A percentile compares a stretch with the other conserved stretches of the same genome.
Evolutionary conservation across 2,113 vertebrate species (phyloP).

Genomic region (Crotalus tigris): DNA sequence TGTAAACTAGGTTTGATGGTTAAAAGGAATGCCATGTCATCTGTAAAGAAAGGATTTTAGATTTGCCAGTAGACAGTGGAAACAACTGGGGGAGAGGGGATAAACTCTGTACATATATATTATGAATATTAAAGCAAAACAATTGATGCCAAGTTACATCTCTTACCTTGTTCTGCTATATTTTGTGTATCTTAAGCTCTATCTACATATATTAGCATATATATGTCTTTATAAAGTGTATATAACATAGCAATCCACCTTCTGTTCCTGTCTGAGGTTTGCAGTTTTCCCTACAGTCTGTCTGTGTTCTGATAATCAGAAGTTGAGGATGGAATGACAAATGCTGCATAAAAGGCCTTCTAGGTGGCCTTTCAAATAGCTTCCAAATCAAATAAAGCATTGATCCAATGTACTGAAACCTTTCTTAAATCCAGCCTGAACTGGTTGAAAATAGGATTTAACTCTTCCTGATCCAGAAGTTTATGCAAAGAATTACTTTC

Average conservation of each 20-base stretch:
- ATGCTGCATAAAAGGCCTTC: background rate
- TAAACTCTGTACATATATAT: background rate
- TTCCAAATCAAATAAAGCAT: background rate
- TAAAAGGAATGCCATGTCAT: background rate
- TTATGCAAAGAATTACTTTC: background rate
- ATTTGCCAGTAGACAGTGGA: background rate
- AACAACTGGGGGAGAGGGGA: background rate
- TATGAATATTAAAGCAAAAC: background rate
- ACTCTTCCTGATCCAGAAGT: background rate
- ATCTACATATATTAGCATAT: background rate
- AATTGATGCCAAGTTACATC: background rate
- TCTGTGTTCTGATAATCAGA: background rate
- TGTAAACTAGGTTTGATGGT: background rate
- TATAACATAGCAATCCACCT: background rate
- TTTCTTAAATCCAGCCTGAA: background rate
- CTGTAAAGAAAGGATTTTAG: background rate
- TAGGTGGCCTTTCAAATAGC: background rate
- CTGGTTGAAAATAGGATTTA: background rate
- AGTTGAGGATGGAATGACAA: background rate
- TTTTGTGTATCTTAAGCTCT: background rate
- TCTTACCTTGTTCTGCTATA: background rate
- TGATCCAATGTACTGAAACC: background rate
- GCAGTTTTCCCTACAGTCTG: background rate
- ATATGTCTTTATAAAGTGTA: background rate
- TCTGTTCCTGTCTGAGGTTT: background rate